Conservation (phyloP, 2,888 invertebrate species). For the Spisula solida region DNA sequence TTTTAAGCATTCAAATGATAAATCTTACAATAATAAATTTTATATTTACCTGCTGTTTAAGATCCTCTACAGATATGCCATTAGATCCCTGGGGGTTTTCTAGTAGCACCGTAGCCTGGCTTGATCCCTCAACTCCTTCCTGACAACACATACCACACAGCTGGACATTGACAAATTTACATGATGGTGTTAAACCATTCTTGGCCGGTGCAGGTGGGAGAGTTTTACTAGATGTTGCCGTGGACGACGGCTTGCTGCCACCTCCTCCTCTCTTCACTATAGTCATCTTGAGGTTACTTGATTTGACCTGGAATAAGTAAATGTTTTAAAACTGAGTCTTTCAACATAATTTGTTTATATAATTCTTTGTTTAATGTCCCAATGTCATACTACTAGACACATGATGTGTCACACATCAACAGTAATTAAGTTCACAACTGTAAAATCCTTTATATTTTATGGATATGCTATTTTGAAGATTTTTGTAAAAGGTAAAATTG, state of each 20-base stretch:
- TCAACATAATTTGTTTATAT: background rate
- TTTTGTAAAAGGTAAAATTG: too few species aligned
- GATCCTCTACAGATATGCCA: slow-evolving; percentile 64
- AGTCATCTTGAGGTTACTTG: slow-evolving; percentile 91
- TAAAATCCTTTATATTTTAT: too few species aligned
- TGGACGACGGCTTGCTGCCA: slow-evolving; percentile 5
- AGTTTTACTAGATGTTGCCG: slow-evolving; percentile 23
- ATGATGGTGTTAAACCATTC: slow-evolving; percentile 75
- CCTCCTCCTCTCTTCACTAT: slow-evolving; percentile 90
- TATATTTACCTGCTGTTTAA: slow-evolving; percentile 69
- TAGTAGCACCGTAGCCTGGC: slow-evolving; percentile 91
- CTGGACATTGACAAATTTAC: slow-evolving; percentile 92
- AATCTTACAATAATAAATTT: too few species aligned
- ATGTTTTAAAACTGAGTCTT: background rate
- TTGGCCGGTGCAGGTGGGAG: slow-evolving; percentile 79
- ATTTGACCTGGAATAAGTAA: slow-evolving; percentile 90
- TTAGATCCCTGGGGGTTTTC: slow-evolving; percentile 89
- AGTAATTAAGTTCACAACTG: too few species aligned
- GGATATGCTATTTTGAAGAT: too few species aligned
- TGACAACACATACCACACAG: slow-evolving; percentile 91
- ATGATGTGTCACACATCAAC: too few species aligned
- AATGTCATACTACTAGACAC: too few species aligned
- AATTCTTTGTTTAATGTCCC: too few species aligned
- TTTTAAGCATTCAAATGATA: too few species aligned
- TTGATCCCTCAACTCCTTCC: slow-evolving; percentile 90